Conservation (phyloP, 2,113 vertebrate genomes). For the Pygoscelis adeliae region DNA sequence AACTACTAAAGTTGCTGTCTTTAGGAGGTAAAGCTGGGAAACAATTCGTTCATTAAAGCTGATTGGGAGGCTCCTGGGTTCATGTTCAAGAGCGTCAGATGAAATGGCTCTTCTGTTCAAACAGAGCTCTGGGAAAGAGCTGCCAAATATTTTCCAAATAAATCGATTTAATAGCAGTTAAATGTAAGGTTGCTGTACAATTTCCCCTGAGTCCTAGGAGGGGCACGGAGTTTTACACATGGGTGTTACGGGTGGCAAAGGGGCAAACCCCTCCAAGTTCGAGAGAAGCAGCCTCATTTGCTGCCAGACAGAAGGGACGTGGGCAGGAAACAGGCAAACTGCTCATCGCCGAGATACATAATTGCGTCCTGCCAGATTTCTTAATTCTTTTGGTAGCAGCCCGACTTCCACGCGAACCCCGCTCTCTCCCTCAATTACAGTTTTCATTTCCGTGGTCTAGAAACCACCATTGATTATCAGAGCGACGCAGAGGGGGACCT, state of each 20-base stretch:
- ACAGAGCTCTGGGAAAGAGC: not conserved
- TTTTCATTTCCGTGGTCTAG: slow-evolving; percentile 72
- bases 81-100: slow-evolving; percentile 22
- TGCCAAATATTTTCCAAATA: slow-evolving; percentile 63
- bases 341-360: slow-evolving; percentile 54
- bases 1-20: slow-evolving; percentile 73
- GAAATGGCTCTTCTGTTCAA: slow-evolving; percentile 36
- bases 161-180: slow-evolving; percentile 48
- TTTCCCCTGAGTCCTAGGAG: not conserved
- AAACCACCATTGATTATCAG: slow-evolving; percentile 71
- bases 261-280: not conserved
- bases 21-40: slow-evolving; percentile 64
- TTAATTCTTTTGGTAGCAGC: slow-evolving; percentile 33
- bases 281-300: not conserved
- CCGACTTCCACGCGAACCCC: slow-evolving; percentile 13
- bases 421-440: slow-evolving; percentile 30
- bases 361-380: slow-evolving; percentile 59
- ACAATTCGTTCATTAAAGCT: slow-evolving; percentile 73
- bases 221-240: not conserved
- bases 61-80: slow-evolving; percentile 53
- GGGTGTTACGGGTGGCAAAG: not conserved
- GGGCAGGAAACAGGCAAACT: not conserved
- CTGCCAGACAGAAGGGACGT: not conserved
- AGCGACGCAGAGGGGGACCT: slow-evolving; percentile 58
- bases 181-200: not conserved